These are phyloP conservation scores for Ischnura elegans DNA, from an alignment of 2,888 invertebrate genomes.

Conservation along the genomic window DNA sequence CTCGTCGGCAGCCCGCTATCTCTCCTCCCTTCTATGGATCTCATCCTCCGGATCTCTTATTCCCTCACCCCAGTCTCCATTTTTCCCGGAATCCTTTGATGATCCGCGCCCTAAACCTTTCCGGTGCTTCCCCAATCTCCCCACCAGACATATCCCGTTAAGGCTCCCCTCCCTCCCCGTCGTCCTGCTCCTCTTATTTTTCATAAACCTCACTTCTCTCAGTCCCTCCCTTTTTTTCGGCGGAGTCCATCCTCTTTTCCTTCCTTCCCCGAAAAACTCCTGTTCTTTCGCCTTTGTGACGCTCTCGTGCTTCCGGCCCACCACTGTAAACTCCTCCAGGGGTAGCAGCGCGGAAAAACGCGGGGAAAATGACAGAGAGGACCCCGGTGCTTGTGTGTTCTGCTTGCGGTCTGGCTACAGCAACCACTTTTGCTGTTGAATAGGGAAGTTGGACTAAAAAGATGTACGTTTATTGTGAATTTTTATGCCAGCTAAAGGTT, in stretches of 20 bases:
- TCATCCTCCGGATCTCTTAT: background rate
- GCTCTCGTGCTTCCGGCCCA: background rate
- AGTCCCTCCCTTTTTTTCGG: background rate
- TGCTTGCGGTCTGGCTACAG: background rate
- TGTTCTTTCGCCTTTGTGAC: slow-evolving; percentile 27
- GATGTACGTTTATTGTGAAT: too few species aligned
- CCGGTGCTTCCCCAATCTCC: background rate
- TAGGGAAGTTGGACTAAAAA: too few species aligned
- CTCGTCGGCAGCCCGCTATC: background rate
- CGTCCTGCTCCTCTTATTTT: slow-evolving; percentile 10
- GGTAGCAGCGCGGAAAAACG: background rate
- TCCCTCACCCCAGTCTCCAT: background rate
- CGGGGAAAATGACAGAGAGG: background rate
- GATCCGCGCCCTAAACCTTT: slow-evolving; percentile 25
- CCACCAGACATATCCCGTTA: background rate
- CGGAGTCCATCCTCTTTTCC: slow-evolving; percentile 1
- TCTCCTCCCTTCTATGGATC: background rate
- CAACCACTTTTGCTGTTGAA: too few species aligned
- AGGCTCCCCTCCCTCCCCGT: background rate
- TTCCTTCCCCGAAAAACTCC: background rate
- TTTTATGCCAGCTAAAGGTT: too few species aligned
- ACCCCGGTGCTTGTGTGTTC: background rate
- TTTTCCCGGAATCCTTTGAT: slow-evolving; percentile 27
- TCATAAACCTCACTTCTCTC: slow-evolving; percentile 30
- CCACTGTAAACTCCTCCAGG: background rate